Evolutionary conservation across 2,888 invertebrate species (phyloP), one percentile per base, ranked within the genome.

Genomic region (Drosophila birchii): DNA sequence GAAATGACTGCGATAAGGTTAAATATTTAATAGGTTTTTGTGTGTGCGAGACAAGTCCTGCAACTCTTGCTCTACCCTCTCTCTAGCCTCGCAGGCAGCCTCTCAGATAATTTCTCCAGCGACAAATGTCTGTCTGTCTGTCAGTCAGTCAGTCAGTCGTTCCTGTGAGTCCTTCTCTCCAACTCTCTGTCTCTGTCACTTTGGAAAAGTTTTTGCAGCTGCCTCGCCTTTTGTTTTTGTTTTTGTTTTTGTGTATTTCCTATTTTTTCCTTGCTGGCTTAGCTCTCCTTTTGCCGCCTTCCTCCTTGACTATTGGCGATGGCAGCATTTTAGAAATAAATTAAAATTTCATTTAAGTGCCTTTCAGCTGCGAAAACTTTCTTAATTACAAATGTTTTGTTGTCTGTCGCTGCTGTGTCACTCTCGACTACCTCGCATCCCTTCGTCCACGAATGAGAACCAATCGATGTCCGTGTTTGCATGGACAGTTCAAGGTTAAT

Each of bases 291-390:
- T 51, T 51, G 61, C 55, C 58, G 29, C n/a, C 47, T 60, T 53
- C 34, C 66, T 20, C 57, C 59, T 63, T 63, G 75, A 62, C 73
- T 76, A 68, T 78, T 73, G 82, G 64, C 60, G 70, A 73, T 66
- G 74, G 73, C 81, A 80, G 62, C 74, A 70, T 79, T 85, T 86
- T 86, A 77, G 84, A 86, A 86, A 86, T 88, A 86, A 86, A 86
- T 86, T 86, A 86, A 86, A 86, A 84, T 88, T 88, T 86, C 78
- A 86, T 86, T 88, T 76, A 84, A 86, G 86, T 88, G 86, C 81
- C 75, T 79, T 76, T 77, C 76, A 76, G 66, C 76, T 44, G 41
- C 29, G 45, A 83, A 88, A 86, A 86, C 86, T 86, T 86, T 86
- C 88, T 86, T 88, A 86, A 86, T 86, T 86, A 88, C 84, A 78